Evolutionary conservation across 2,888 invertebrate species (phyloP).

Genomic region (Trissolcus japonicus): DNA sequence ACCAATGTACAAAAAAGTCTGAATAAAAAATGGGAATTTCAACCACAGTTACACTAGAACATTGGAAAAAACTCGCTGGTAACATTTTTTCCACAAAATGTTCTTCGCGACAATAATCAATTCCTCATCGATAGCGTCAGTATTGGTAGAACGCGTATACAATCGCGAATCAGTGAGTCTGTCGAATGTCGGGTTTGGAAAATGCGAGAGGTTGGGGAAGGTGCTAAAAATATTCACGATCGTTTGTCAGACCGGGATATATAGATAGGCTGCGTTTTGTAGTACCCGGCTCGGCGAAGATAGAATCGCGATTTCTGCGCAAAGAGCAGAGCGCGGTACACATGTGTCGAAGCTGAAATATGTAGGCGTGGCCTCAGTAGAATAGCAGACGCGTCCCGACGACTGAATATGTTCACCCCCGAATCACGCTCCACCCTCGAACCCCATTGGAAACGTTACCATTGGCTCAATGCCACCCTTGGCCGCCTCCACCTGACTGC

Average conservation of each 20-base stretch:
- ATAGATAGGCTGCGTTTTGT: constrained; percentile 57
- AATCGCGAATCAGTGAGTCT: constrained; percentile 62
- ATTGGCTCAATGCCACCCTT: constrained; percentile 73
- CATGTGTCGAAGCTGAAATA: constrained; percentile 77
- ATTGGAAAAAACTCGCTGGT: constrained; percentile 20
- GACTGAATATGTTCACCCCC: constrained; percentile 75
- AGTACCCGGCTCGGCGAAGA: constrained; percentile 55
- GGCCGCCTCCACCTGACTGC: constrained; percentile 73
- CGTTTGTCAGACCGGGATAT: constrained; percentile 71
- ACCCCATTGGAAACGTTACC: constrained; percentile 64
- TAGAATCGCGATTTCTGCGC: constrained; percentile 57
- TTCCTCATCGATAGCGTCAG: constrained; percentile 54
- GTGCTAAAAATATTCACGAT: constrained; percentile 73
- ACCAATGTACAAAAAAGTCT: not conserved
- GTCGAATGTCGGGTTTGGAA: constrained; percentile 62
- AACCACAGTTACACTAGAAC: not conserved
- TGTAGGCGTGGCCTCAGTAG: constrained; percentile 75
- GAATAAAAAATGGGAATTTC: not conserved
- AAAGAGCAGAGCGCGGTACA: constrained; percentile 63
- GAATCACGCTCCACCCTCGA: constrained; percentile 71
- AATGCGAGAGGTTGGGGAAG: constrained; percentile 59
- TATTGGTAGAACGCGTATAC: constrained; percentile 55
- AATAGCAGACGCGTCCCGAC: constrained; percentile 74
- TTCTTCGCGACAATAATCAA: constrained; percentile 49
- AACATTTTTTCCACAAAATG: constrained; percentile 50